phyloP scores from a whole-genome alignment of 2,797 vertebrate genomes.

The Anas bahamensis region DNA sequence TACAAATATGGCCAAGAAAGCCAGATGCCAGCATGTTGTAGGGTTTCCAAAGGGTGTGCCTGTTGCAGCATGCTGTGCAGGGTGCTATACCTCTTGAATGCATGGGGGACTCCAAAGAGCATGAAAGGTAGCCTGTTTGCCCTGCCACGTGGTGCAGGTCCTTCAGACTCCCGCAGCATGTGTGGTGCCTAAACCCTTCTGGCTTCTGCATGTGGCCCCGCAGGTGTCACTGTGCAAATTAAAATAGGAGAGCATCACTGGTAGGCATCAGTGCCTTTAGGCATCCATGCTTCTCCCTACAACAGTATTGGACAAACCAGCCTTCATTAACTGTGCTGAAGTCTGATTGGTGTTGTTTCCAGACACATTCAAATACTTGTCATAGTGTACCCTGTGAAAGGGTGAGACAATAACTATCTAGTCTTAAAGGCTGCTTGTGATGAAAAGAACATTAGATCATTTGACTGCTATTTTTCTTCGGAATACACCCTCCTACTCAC shows the following conservation, averaged over 20 bases:
- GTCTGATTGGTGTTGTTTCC: neutral
- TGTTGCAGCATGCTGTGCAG: neutral
- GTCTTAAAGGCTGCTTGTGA: slow-evolving; percentile 31
- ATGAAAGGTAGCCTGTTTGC: neutral
- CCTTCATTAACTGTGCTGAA: neutral
- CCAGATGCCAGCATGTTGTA: neutral
- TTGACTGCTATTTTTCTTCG: slow-evolving; percentile 46
- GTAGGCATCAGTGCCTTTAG: neutral
- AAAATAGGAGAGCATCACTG: neutral
- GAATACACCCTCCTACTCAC: slow-evolving; percentile 31
- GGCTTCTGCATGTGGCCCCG: neutral
- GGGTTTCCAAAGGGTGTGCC: neutral
- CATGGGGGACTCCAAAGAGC: neutral
- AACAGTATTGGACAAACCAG: neutral
- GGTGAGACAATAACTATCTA: neutral
- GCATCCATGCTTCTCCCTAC: neutral
- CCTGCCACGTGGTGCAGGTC: neutral
- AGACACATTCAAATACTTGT: neutral
- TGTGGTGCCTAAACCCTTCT: fast-evolving
- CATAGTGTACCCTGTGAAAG: neutral
- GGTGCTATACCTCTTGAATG: fast-evolving
- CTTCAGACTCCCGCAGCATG: neutral
- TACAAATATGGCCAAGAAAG: neutral
- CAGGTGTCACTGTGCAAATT: neutral
- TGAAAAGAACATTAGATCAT: slow-evolving; percentile 51